Conservation (phyloP, 2,797 vertebrate species). For the Hoplostethus mediterraneus region DNA sequence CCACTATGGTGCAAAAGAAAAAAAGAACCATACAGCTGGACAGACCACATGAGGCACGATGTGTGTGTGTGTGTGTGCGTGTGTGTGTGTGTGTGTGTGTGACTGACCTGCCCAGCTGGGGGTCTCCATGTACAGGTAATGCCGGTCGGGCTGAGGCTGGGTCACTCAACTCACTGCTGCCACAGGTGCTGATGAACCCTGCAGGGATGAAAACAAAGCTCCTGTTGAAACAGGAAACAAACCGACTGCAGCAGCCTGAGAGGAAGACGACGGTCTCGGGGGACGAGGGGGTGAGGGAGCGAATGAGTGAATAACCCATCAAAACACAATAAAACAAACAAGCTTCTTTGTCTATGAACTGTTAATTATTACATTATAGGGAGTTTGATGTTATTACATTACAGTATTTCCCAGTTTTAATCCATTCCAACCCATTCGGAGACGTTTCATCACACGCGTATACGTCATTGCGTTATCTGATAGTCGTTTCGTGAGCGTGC, state of each 20-base stretch:
- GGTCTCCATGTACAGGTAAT: constrained; percentile 86
- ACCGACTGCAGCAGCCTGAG: background rate
- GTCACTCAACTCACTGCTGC: constrained; percentile 72
- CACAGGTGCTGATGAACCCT: constrained; percentile 69
- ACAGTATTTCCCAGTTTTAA: no score
- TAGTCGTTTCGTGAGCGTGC: no score
- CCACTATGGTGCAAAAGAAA: background rate
- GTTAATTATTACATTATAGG: no score
- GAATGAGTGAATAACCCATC: background rate
- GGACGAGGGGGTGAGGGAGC: background rate
- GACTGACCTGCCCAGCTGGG: constrained; percentile 86
- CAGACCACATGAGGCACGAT: background rate
- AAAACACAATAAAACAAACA: no score
- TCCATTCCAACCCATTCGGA: no score
- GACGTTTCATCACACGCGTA: no score
- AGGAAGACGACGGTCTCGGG: background rate
- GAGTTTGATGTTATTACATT: no score
- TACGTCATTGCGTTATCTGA: no score
- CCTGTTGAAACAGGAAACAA: background rate
- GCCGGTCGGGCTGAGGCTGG: constrained; percentile 73
- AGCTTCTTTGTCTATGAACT: no score
- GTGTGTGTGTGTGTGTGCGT: background rate
- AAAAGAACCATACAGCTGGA: background rate
- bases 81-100: background rate
- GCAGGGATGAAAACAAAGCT: background rate